Base-by-base conservation (phyloP, 2,113 vertebrate genomes). In the Mus spicilegus region DNA sequence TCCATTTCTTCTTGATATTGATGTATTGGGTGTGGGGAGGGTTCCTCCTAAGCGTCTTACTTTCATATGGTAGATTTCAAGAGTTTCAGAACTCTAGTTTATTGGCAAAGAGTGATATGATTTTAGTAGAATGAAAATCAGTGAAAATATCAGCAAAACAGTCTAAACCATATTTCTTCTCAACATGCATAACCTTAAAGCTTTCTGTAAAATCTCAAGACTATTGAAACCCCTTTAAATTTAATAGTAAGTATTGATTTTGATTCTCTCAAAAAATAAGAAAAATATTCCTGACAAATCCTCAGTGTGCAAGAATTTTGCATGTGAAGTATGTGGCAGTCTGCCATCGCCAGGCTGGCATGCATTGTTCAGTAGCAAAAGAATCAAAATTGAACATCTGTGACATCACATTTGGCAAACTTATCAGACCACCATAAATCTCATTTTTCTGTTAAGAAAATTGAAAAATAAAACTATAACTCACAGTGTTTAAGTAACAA, bases 221-320 rank as follows among this genome's bases (percentile, higher is more conserved):
- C 49, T 95, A 70, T 58, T 91, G 81, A 97, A 96, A 9, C 94
- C 93, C 88, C 42, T 96, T 16, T 92, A 58, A 93, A 96, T 76
- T 90, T 95, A 96, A 92, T 96, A 89, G 88, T 93, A 92, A 65
- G n/a, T 95, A 96, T 96, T 95, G 94, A 98, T 95, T 97, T 95
- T 70, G 75, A 91, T 89, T 95, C 56, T 93, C 73, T 89, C 42
- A 95, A 91, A 91, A 90, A 90, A 92, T 54, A 90, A 82, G 87
- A 96, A 91, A 22, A 75, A 75, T 65, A 91, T 80, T 7, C 72
- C 86, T 77, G 82, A 73, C 13, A 95, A 95, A 63, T 91, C 16
- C 3, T 61, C 89, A 56, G 24, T 26, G 58, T 76, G 73, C 75
- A 94, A 72, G 72, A 78, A 49, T 91, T 89, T 63, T 95, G 36